Evolutionary conservation across 2,888 invertebrate genomes (phyloP).

Genomic region (Terebella lapidaria): DNA sequence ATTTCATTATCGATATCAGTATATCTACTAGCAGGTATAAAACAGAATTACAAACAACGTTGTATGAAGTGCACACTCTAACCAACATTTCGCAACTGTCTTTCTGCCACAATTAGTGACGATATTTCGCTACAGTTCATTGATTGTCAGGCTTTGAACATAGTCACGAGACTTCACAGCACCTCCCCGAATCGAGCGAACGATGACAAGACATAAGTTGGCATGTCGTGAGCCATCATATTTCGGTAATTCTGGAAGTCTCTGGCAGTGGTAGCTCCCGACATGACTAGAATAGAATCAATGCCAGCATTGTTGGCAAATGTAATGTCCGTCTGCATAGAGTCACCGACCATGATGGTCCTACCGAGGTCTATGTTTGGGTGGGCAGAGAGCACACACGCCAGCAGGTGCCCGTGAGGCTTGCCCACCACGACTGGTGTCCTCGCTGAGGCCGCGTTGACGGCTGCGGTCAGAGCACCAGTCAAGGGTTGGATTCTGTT

Average conservation of each 20-base stretch:
- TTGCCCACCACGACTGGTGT: not conserved
- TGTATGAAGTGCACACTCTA: too few species aligned
- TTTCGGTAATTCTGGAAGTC: not conserved
- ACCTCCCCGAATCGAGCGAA: not conserved
- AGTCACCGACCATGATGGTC: not conserved
- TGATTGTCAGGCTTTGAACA: too few species aligned
- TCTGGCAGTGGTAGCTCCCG: not conserved
- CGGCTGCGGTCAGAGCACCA: not conserved
- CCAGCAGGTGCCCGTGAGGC: not conserved
- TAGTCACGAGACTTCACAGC: not conserved
- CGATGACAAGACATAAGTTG: not conserved
- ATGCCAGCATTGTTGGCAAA: not conserved
- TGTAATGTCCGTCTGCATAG: not conserved
- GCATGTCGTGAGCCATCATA: not conserved
- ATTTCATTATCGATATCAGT: too few species aligned
- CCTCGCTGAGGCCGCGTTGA: not conserved
- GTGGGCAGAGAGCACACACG: not conserved
- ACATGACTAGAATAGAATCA: not conserved
- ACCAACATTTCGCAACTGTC: too few species aligned
- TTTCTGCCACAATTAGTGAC: too few species aligned
- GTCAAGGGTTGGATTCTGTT: not conserved
- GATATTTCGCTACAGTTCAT: too few species aligned
- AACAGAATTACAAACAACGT: too few species aligned
- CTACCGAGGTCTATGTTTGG: not conserved
- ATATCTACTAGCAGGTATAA: too few species aligned